Base-by-base conservation (phyloP, 2,888 invertebrate genomes). In the Ethmia dodecea region DNA sequence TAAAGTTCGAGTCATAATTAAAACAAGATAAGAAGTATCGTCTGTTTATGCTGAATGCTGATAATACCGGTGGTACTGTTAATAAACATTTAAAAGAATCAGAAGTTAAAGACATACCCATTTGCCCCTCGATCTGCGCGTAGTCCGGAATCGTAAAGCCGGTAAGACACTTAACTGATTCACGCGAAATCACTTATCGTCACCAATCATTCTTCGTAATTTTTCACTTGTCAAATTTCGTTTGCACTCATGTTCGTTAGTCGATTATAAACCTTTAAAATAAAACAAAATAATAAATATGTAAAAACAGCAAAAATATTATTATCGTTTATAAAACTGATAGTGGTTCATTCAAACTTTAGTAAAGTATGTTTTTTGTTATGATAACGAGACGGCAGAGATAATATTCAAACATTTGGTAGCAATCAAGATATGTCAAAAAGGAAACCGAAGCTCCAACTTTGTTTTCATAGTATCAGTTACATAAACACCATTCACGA, bases 141-240 rank as follows among this genome's bases (percentile, higher is more conserved):
- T 74, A 79, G 67, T 80, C 80, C 60, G 81, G 80, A 78, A 79
- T 80, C 50, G 49, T 74, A 51, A 60, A 55, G 61, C 65, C 63
- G 57, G 51, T 49, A 24, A 42, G 49, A 55, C 60, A 59, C 58
- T 43, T 37, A 40, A 49, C 40, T 45, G 9, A 25, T 13, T 55
- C 59, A 66, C 58, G 52, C n/a, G 48, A 58, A 62, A 55, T 51
- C 61, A 63, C 60, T 55, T 44, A 8, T 9, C 22, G n/a, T 6
- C n/a, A 22, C 8, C 9, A 31, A 30, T 38, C 45, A 40, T 45
- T 42, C 35, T 36, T 36, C 56, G 28, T 38, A 44, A 40, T 45
- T 42, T 37, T 36, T 36, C 56, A 58, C 56, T 58, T 44, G 45
- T 60, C 49, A 55, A 50, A 53, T 41, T 49, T 51, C 50, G 54